Base-by-base conservation (phyloP, 2,888 invertebrate genomes). In the Drosophila subsilvestris region DNA sequence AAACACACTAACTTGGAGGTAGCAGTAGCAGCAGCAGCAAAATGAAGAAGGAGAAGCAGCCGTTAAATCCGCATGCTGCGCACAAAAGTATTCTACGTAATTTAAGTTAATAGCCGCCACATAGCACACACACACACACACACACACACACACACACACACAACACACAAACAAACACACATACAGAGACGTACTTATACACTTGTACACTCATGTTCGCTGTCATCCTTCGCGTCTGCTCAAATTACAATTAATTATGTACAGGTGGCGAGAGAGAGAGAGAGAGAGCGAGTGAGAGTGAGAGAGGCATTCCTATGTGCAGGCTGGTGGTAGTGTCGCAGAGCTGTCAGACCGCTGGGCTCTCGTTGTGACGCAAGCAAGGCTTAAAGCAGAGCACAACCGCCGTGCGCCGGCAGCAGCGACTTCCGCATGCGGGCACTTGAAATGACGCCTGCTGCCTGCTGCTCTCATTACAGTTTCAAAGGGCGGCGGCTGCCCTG, bases 201-300 rank as follows among this genome's bases (percentile, higher is more conserved):
- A 49, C 59, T 14, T 29, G 2, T 18, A 29, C 22, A 48, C 53
- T 22, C 22, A 42, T 53, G 27, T 51, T 37, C 63, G 45, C 53
- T 69, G 61, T 68, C 71, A 66, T 62, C 47, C 51, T 56, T 37
- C 63, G 65, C 73, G 79, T 79, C 76, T 84, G 68, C 71, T 84
- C 76, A 86, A 79, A 86, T 86, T 81, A 86, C 85, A 84, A 86
- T 84, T 84, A 85, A 80, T 86, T 83, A 79, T 81, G 75, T 59
- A 56, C 73, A 83, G 66, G 73, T 74, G 75, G 54, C 63, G 48
- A 72, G 66, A 63, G 72, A 57, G 51, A 44, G 66, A 47, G 54
- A 45, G 48, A 50, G 45, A 12, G 60, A 50, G 57, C 47, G 42
- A 44, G 47, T 20, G 14, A n/a, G 37, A 2, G 7, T 37, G n/a